Evolutionary conservation across 1,140 invertebrate genomes (phyloP).

Genomic region (Atta texana): DNA sequence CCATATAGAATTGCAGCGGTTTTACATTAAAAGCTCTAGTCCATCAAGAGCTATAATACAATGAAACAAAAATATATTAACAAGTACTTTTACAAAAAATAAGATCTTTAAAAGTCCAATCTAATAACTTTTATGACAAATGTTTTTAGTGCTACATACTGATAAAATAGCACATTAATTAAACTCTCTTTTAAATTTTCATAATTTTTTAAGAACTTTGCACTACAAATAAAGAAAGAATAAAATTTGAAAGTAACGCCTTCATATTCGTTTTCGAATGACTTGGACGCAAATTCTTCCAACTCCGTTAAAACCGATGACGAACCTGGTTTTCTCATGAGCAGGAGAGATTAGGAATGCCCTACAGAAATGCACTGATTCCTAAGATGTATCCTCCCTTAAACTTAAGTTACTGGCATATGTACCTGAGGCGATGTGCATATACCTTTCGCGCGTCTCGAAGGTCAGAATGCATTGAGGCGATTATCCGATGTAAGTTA

Average conservation of each 20-base stretch:
- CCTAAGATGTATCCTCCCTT: slow-evolving; percentile 68
- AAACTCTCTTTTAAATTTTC: not conserved
- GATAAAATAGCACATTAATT: not conserved
- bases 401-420: slow-evolving; percentile 70
- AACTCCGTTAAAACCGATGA: slow-evolving; percentile 20
- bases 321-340: slow-evolving; percentile 60
- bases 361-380: slow-evolving; percentile 78
- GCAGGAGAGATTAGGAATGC: slow-evolving; percentile 76
- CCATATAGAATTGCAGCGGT: not conserved
- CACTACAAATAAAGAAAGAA: not conserved
- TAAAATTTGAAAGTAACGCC: slow-evolving; percentile 42
- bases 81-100: slow-evolving; percentile 14
- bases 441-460: slow-evolving; percentile 59
- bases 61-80: not conserved
- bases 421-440: slow-evolving; percentile 66
- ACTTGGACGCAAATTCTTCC: slow-evolving; percentile 25
- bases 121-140: too few relatives aligned
- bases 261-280: slow-evolving; percentile 23
- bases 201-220: not conserved
- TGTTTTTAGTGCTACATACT: too few relatives aligned
- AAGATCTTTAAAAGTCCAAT: not conserved
- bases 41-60: not conserved
- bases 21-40: not conserved
- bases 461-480: slow-evolving; percentile 69
- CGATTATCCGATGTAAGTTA: slow-evolving; percentile 75